Percentiles rank a stretch among this genome's conserved stretches.
Evolutionary conservation across 2,888 invertebrate species (phyloP).

Genomic region (Hybos culiciformis): DNA sequence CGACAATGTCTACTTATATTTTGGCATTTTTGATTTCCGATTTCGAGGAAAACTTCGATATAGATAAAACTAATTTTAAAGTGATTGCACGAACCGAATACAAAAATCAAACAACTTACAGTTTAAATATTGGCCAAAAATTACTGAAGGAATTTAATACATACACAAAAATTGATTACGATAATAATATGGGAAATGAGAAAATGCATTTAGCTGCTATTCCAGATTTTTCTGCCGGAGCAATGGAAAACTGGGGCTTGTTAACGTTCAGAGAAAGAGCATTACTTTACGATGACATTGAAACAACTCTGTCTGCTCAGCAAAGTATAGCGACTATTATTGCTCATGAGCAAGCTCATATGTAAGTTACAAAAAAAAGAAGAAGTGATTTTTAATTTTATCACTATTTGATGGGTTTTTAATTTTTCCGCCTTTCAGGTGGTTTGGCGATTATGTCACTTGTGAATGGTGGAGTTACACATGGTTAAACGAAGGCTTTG

Average conservation of each 20-base stretch:
- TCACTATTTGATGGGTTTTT: too few relatives aligned
- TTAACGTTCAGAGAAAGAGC: constrained; percentile 64
- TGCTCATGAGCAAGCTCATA: constrained; percentile 42
- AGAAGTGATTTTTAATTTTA: too few relatives aligned
- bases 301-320: constrained; percentile 44
- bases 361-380: too few relatives aligned
- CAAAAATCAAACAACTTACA: constrained; percentile 50
- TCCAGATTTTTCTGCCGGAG: constrained; percentile 69
- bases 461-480: constrained; percentile 41
- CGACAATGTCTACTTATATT: constrained; percentile 64
- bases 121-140: constrained; percentile 44
- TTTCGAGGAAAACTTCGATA: constrained; percentile 29
- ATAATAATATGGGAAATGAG: constrained; percentile 40
- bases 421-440: too few relatives aligned
- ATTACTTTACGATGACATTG: constrained; percentile 47
- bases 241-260: constrained; percentile 90
- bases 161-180: constrained; percentile 46
- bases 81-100: constrained; percentile 57
- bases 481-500: constrained; percentile 55
- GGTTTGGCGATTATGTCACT: constrained; percentile 51
- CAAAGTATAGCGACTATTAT: constrained; percentile 46
- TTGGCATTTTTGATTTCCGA: constrained; percentile 63
- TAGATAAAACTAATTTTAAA: constrained; percentile 23
- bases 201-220: constrained; percentile 78
- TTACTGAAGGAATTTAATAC: constrained; percentile 39